A percentile compares a stretch with the other conserved stretches of the same genome.
Conservation (phyloP, 2,888 invertebrate species). For the Linnaemya vulpina region DNA sequence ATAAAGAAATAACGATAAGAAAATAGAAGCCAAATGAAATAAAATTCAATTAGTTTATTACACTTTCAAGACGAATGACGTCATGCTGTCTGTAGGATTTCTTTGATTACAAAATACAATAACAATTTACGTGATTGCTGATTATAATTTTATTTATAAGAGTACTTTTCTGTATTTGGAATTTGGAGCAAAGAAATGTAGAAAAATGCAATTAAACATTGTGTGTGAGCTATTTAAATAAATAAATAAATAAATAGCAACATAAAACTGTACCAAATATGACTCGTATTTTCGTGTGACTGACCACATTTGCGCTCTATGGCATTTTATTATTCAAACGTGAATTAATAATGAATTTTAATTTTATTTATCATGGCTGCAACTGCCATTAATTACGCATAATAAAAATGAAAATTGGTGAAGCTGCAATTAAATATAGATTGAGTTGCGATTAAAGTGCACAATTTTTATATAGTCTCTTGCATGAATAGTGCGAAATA, state of each 20-base stretch:
- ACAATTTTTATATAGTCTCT: background rate
- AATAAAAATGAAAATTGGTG: slow-evolving; percentile 26
- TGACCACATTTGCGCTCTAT: slow-evolving; percentile 15
- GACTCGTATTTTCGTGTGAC: slow-evolving; percentile 13
- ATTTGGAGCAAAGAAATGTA: slow-evolving; percentile 7
- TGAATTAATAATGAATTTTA: slow-evolving; percentile 20
- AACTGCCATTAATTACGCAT: slow-evolving; percentile 35
- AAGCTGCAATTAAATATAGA: slow-evolving; percentile 34
- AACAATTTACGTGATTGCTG: slow-evolving; percentile 7
- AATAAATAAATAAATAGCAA: background rate
- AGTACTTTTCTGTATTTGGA: background rate
- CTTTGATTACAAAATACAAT: slow-evolving; percentile 16
- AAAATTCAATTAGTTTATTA: slow-evolving; percentile 39
- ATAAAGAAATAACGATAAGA: background rate
- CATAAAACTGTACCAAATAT: slow-evolving; percentile 1
- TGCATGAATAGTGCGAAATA: slow-evolving; percentile 1
- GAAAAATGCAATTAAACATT: slow-evolving; percentile 29
- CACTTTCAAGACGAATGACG: slow-evolving; percentile 10
- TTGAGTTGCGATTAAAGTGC: slow-evolving; percentile 15
- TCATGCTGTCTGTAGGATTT: background rate
- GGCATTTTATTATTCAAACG: slow-evolving; percentile 14
- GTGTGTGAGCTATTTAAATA: background rate
- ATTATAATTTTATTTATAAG: slow-evolving; percentile 18
- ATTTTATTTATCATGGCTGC: slow-evolving; percentile 34
- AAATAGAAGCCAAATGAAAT: slow-evolving; percentile 44